Base-by-base conservation (phyloP, 2,888 invertebrate species). In the Heterodera filipjevi region DNA sequence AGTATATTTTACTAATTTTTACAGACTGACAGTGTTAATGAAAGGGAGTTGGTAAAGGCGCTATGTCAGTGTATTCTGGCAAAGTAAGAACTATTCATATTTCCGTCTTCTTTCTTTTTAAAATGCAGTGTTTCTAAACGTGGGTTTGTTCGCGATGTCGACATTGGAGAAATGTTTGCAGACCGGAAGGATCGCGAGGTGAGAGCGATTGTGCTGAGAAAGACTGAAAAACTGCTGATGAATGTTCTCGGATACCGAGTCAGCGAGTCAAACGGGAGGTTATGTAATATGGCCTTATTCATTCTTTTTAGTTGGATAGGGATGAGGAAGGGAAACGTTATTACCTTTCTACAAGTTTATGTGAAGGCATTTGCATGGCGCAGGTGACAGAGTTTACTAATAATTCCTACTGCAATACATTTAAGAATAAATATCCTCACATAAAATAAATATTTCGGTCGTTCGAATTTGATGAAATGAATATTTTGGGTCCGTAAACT, bases 191-290 rank as follows among this genome's bases (percentile, higher is more conserved):
- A 75, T 30, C 75, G 75, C 19, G 68, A 46, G 33, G 8, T 33
- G 27, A 64, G 22, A 59, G 75, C 27, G 32, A 75, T 35, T 53
- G 75, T 75, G 16, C 33, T 75, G 19, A 75, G 16, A 30, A 53
- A 64, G 22, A 35, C 33, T 2, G 53, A 22, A 2, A 53, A 64
- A 32, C 44, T 66, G 68, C 59, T 66, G 66, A 66, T 59, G n/a
- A 33, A 75, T n/a, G 75, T 75, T 33, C 59, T 75, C 46, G 75
- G 75, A 75, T 66, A 66, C 44, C 30, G 68, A 44, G 75, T 75
- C 64, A 44, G 8, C n/a, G n/a, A n/a, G n/a, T n/a, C n/a, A n/a
- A n/a, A n/a, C n/a, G 22, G 33, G 30, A 32, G 53, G 66, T 1
- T 19, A 27, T 73, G 1, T 6, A 32, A 12, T 22, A 12, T 44